Evolutionary conservation across 2,113 vertebrate genomes (phyloP).

Genomic region (Dinomys branickii): DNA sequence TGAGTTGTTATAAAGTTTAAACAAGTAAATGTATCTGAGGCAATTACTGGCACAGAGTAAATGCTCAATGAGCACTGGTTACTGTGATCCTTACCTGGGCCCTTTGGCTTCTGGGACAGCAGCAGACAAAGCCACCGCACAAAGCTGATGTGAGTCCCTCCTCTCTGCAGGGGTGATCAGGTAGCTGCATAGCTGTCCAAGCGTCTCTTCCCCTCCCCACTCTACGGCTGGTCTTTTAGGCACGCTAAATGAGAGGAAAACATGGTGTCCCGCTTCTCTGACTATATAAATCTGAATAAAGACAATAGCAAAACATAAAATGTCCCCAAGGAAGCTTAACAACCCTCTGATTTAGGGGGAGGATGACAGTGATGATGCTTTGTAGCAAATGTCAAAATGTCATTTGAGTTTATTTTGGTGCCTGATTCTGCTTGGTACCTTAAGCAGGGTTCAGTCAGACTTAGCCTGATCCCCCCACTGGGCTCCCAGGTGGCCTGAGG

Average conservation of each 20-base stretch:
- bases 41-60: not conserved
- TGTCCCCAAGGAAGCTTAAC: not conserved
- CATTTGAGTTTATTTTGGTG: slow-evolving; percentile 41
- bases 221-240: not conserved
- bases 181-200: too few relatives aligned
- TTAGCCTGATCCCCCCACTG: not conserved
- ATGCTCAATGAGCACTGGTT: not conserved
- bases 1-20: not conserved
- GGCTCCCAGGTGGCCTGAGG: not conserved
- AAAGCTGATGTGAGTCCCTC: not conserved
- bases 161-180: not conserved
- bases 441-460: not conserved
- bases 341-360: not conserved
- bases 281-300: not conserved
- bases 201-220: not conserved
- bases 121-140: not conserved
- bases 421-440: not conserved
- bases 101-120: not conserved
- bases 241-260: not conserved
- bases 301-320: not conserved
- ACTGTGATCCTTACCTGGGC: not conserved
- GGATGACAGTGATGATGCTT: not conserved
- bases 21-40: not conserved
- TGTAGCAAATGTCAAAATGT: not conserved
- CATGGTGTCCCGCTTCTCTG: not conserved